Evolutionary conservation across 2,888 invertebrate genomes (phyloP), one percentile per base, ranked within the genome.

Genomic region (Nysson spinosus): DNA sequence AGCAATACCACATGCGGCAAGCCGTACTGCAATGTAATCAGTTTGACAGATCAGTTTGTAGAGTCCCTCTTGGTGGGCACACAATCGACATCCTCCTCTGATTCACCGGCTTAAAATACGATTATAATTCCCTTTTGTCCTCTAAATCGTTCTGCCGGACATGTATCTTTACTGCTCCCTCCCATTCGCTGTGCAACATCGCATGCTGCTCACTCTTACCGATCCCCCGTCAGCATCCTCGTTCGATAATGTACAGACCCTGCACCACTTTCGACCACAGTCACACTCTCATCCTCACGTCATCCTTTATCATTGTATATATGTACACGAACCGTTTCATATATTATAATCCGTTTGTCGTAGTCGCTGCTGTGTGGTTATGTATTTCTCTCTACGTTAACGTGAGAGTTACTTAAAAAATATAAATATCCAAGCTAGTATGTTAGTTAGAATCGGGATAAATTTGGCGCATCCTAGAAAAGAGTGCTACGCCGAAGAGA

Each of bases 111-210:
- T 70, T 75, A 69, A 81, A 79, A 77, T 77, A 72, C 77, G 79
- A 80, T 82, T 78, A 80, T 82, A 80, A 81, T 80, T 82, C 78
- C 78, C 77, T 72, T 78, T 75, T 76, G 75, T 75, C 61, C 52
- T 24, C 61, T 52, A 66, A 66, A 69, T 72, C 63, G 51, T 52
- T 16, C 57, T 35, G 43, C 17, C 54, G 62, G 47, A 37, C 47
- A 44, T 51, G 57, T 51, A 56, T 65, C 66, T 71, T 52, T 22
- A 39, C 32, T 34, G 42, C 39, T 34, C 39, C 58, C 47, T 16
- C 19, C 32, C 32, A 37, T 28, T 56, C 24, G 34, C 24, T 30
- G 35, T 62, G 44, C 44, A 44, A 51, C 44, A 42, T 54, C 49
- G 51, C 37, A 17, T 46, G 32, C 42, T n/a, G 55, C 39, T 44